Base-by-base conservation (phyloP, 23 tunicate species). In the Styela plicata region DNA sequence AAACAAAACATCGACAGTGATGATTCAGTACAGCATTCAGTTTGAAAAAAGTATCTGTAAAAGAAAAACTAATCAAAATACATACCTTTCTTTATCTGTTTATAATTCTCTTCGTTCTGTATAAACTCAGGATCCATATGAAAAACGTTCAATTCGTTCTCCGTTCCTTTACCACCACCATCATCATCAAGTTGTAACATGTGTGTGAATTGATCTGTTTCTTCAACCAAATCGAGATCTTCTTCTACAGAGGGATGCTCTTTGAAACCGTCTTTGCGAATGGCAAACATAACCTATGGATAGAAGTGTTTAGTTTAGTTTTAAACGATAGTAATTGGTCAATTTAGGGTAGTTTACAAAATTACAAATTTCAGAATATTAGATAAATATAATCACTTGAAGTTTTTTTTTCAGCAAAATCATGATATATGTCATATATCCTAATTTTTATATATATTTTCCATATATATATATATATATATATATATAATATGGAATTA, bases 221-320 rank as follows among this genome's bases (percentile, higher is more conserved):
- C 98, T 63, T 85, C 90, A 19, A 94, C 98, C 70, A 94, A 32
- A 78, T 94, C 95, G 66, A 94, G 64, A 16, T 86, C 90, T 24
- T 83, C 88, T 24, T 81, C 26, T 28, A 94, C 83, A 26, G 88
- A 36, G 2, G 95, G 95, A 69, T 94, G 99, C 64, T 94, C 99
- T 63, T 94, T 86, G 74, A 95, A 95, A 1, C 92, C 92, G 63
- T 95, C 99, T 85, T 95, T 94, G 64, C 94, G 88, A 21, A 94
- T 89, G 21, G 94, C 98, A 69, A 89, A 94, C 88, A 94, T 80
- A 24, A 94, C 98, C 97, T 91, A 35, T n/a, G n/a, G n/a, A n/a
- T n/a, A n/a, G n/a, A n/a, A n/a, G n/a, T n/a, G n/a, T n/a, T n/a
- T n/a, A n/a, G n/a, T n/a, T n/a, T n/a, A n/a, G n/a, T n/a, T n/a